Evolutionary conservation across 64 coral and sea anemone species (phyloP).

Genomic region (Dendrophyllia cribrosa): DNA sequence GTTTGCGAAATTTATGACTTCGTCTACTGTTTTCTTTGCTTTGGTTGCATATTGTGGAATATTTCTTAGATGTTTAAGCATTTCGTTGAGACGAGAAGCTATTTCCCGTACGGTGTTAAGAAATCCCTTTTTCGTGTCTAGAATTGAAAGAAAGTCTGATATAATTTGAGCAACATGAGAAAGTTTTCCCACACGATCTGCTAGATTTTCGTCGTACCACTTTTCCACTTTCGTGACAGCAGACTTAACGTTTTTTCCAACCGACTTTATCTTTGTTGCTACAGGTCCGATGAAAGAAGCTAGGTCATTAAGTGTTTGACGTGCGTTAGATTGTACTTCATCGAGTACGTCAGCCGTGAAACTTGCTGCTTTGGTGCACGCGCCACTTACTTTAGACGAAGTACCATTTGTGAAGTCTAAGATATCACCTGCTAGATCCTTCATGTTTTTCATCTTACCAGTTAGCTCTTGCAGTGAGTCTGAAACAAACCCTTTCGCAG

Average conservation of each 20-base stretch:
- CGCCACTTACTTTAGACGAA: constrained; percentile 54
- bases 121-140: constrained; percentile 83
- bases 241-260: constrained; percentile 53
- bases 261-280: constrained; percentile 45
- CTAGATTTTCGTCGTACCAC: constrained; percentile 76
- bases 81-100: constrained; percentile 68
- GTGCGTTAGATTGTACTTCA: constrained; percentile 64
- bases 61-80: constrained; percentile 57
- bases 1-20: constrained; percentile 67
- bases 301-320: constrained; percentile 65
- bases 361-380: constrained; percentile 74
- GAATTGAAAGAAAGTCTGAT: constrained; percentile 76
- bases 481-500: constrained; percentile 69
- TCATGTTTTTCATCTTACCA: constrained; percentile 50
- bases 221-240: constrained; percentile 66
- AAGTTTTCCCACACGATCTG: constrained; percentile 69
- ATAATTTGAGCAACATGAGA: constrained; percentile 68
- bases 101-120: constrained; percentile 63
- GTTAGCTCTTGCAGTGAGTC: constrained; percentile 71
- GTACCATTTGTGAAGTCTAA: constrained; percentile 86
- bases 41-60: constrained; percentile 61
- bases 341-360: constrained; percentile 82
- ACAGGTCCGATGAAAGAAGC: constrained; percentile 75
- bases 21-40: constrained; percentile 69
- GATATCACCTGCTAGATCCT: constrained; percentile 57